Evolutionary conservation across 2,113 vertebrate genomes (phyloP), one percentile per base, ranked within the genome.

Genomic region (Lethenteron reissneri): DNA sequence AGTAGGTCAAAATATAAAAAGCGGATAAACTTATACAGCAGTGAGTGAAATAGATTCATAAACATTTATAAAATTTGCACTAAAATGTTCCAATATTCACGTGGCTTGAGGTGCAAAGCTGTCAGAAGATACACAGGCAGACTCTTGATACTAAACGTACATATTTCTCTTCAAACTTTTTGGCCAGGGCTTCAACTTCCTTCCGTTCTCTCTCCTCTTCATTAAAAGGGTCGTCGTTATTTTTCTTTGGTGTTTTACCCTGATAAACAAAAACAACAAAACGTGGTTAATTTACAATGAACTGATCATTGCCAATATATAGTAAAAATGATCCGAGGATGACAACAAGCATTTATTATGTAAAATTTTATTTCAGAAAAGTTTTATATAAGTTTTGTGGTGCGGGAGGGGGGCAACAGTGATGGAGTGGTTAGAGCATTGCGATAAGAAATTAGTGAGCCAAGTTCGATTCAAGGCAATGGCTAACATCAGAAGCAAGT

Each of bases 161-260:
- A 68, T 92, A 90, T 92, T 90, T 90, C 74, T 86, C 82, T 80
- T 94, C 87, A 72, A 90, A 82, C 75, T 81, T 87, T 76, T 78
- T 83, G 19, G 85, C 84, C 72, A 90, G 79, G 10, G 80, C 80
- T 74, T 84, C 83, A 11, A 84, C 77, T 78, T 90, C 84, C 72
- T 84, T 82, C 2, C 80, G 79, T 75, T 85, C 84, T 70, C 77
- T 78, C 74, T 83, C 81, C 1, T 86, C 84, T 64, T 84, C 80
- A 70, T 84, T 87, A 70, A 82, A 80, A 71, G 79, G 80, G 75
- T 80, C 83, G 9, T 72, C 72, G 1, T 75, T n/a, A 56, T 79
- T 79, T 74, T 80, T 83, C 56, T 11, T 69, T 21, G 58, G 70
- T 71, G 25, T 71, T 8, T 70, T 75, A 72, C 74, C 69, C 56